Evolutionary conservation across 2,888 invertebrate species (phyloP).

Genomic region (Dryocosmus kuriphilus): DNA sequence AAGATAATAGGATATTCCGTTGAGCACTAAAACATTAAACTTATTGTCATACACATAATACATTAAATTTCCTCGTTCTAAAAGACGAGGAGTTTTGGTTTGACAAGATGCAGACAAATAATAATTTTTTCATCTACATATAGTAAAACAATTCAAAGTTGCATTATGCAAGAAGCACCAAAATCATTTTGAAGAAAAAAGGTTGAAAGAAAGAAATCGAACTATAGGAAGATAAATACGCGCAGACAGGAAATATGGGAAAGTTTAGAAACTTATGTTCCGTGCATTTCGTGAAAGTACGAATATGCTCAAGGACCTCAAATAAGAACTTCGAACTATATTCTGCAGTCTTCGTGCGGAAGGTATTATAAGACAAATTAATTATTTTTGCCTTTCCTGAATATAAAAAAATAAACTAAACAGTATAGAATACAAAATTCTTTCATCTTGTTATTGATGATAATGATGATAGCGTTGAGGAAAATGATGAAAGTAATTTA

Average conservation of each 20-base stretch:
- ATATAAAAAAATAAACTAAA: not conserved
- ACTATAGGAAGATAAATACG: not conserved
- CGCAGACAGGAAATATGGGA: not conserved
- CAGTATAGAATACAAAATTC: no score
- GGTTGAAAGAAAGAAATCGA: not conserved
- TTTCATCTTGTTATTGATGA: no score
- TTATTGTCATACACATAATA: not conserved
- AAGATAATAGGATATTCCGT: not conserved
- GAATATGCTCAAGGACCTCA: conserved; percentile 3
- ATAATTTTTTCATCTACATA: no score
- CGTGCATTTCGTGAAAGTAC: not conserved
- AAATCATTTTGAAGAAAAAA: no score
- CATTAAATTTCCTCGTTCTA: not conserved
- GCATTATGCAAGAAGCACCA: not conserved
- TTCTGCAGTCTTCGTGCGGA: conserved; percentile 1
- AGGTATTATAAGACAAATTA: not conserved
- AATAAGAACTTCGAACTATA: not conserved
- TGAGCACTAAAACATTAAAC: not conserved
- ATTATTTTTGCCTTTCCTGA: not conserved
- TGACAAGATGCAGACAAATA: not conserved
- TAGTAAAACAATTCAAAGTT: not conserved
- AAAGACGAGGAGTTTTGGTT: not conserved
- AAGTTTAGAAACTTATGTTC: not conserved
- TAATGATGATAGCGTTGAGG: no score
- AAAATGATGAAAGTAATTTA: no score